A percentile compares a stretch with the other conserved stretches of the same genome.
phyloP scores from a whole-genome alignment of 2,888 invertebrate species.

The Cerastoderma edule region DNA sequence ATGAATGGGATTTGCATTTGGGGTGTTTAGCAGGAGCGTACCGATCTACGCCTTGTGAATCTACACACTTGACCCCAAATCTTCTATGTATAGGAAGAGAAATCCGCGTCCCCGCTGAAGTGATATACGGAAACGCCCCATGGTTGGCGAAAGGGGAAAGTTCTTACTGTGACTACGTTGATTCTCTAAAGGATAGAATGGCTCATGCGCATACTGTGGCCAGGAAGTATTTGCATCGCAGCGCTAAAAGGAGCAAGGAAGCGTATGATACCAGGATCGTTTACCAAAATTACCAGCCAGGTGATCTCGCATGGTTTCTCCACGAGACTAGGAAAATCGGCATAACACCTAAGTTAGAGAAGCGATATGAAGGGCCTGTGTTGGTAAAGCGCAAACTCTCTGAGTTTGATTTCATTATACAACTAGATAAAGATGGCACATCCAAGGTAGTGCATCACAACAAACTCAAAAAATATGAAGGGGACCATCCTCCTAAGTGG shows the following conservation, averaged over 20 bases:
- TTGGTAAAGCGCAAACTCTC: background rate
- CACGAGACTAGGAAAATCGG: background rate
- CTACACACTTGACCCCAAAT: conserved; percentile 47
- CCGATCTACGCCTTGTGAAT: conserved; percentile 42
- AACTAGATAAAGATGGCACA: background rate
- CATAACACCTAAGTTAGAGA: background rate
- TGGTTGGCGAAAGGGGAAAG: too few relatives aligned
- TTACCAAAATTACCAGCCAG: background rate
- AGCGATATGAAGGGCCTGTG: background rate
- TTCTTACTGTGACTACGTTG: background rate
- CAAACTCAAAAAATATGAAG: background rate
- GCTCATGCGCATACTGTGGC: background rate
- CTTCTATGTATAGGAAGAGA: conserved; percentile 43
- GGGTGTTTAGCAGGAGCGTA: conserved; percentile 53
- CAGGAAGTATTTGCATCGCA: background rate
- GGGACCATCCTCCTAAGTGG: background rate
- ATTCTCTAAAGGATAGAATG: background rate
- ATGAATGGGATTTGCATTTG: conserved; percentile 54
- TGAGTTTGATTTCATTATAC: background rate
- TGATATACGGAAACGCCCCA: conserved; percentile 23
- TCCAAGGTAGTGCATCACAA: background rate
- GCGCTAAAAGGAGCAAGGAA: background rate
- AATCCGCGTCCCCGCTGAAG: conserved; percentile 37
- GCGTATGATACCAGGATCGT: background rate
- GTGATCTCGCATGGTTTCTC: background rate